Evolutionary conservation across 1,140 invertebrate genomes (phyloP), one percentile per base, ranked within the genome.

Genomic region (Apis florea): DNA sequence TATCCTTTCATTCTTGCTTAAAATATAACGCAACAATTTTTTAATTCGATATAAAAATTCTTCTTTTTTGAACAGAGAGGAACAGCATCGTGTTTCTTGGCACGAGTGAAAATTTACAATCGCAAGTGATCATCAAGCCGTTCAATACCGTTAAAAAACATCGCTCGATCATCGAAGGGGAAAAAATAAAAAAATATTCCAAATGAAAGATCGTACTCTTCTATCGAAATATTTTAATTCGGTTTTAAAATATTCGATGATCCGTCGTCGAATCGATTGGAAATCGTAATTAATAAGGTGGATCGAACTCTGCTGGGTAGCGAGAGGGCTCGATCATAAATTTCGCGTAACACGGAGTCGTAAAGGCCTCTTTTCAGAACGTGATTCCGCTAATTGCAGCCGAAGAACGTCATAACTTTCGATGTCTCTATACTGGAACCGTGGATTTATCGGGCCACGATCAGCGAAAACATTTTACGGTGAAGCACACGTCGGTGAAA

Each of bases 391-490:
- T 75, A 64, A 75, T 64, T 56, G 19, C 31, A 0, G 19, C 15
- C 40, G 13, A 40, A 21, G 12, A 24, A 49, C 21, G 21, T 49
- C 40, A 47, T 49, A 49, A 67, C 31, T 49, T 21, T 0, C 19
- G 2, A 53, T n/a, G 24, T 31, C 12, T 59, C 49, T 74, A 74
- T 59, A 40, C n/a, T 19, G 1, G 11, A 17, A 5, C 24, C 4
- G 61, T 9, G 13, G 49, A 59, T 51, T 75, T 75, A 64, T 75
- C 72, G 40, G 2, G 40, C 17, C 31, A 13, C 71, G 72, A 74
- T 74, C 58, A 75, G 26, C 21, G 8, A 26, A 24, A 17, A 63
- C 21, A 26, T 21, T 31, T 74, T 63, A 49, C 15, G 58, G n/a
- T 21, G 47, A 12, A 24, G 40, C 12, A 21, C 47, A 10, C 56